Base-by-base conservation (phyloP, 2,113 vertebrate genomes). In the Zapornia atra region DNA sequence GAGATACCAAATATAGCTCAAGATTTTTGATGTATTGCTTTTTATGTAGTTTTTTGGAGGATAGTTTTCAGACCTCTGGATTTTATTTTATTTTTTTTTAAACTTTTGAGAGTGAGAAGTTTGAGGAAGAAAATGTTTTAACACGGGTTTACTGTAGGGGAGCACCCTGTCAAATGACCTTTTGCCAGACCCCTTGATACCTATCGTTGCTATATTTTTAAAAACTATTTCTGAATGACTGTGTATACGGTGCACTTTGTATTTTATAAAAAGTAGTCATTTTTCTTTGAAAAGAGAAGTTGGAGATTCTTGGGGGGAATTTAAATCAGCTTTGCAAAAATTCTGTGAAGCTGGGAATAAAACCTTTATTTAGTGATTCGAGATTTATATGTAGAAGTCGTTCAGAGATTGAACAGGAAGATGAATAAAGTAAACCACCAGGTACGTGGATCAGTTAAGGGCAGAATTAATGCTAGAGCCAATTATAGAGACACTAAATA, bases 281-380 rank as follows among this genome's bases (percentile, higher is more conserved):
- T 72, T 42, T 60, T 65, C 12, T n/a, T 68, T 20, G 29, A 53
- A 87, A 68, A 66, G 28, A 17, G 5, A 56, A 28, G 1, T 40
- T 29, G 57, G 38, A 64, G 13, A 15, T 15, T 25, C 38, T n/a
- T 10, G 53, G 1, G 0, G 9, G 3, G 1, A 3, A 5, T 70
- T 57, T 59, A 34, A 3, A 33, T 87, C 12, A 79, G 51, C 5
- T 56, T 40, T 56, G n/a, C 11, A 66, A 82, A 88, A 53, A 48
- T 19, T 73, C 38, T n/a, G 4, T 79, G 42, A 71, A 40, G 2
- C 4, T 19, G 15, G 17, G 51, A 61, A 7, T 77, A 34, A 88
- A 82, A 60, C 10, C 5, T 71, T 51, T 40, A 21, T 88, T 66
- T 56, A 6, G 2, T 38, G 26, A 85, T 48, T 63, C 18, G 33